Evolutionary conservation across 2,888 invertebrate genomes (phyloP).

Genomic region (Agrypnus murinus): DNA sequence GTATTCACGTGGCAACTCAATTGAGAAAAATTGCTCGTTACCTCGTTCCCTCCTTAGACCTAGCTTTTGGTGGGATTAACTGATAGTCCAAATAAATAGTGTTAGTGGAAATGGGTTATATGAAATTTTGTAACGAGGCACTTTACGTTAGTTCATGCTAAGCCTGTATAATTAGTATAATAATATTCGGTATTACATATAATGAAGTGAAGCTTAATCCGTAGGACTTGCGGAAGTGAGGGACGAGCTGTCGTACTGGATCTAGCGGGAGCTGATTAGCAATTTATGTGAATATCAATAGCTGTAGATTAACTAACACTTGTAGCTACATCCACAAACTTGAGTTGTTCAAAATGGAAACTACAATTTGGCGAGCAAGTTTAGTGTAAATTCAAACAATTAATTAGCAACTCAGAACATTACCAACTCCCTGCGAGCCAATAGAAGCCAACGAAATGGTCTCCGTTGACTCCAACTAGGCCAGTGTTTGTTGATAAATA

Average conservation of each 20-base stretch:
- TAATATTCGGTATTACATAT: conserved; percentile 40
- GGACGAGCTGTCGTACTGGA: conserved; percentile 32
- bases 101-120: neutral
- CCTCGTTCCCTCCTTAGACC: neutral
- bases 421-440: conserved; percentile 57
- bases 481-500: conserved; percentile 50
- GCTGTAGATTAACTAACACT: conserved; percentile 63
- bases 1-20: neutral
- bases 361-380: conserved; percentile 59
- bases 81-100: conserved; percentile 20
- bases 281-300: conserved; percentile 60
- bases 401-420: conserved; percentile 65
- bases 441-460: conserved; percentile 56
- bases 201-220: conserved; percentile 46
- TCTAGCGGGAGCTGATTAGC: conserved; percentile 40
- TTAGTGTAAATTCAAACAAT: conserved; percentile 66
- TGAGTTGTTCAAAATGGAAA: conserved; percentile 50
- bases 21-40: neutral
- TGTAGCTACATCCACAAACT: conserved; percentile 57
- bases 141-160: conserved; percentile 28
- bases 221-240: conserved; percentile 30
- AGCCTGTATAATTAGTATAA: conserved; percentile 36
- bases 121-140: conserved; percentile 17
- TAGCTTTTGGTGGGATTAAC: neutral
- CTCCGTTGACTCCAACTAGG: conserved; percentile 46